Percentiles rank a stretch among this genome's conserved stretches.
Conservation (phyloP, 2,113 vertebrate genomes). For the Colistium nudipinnis region DNA sequence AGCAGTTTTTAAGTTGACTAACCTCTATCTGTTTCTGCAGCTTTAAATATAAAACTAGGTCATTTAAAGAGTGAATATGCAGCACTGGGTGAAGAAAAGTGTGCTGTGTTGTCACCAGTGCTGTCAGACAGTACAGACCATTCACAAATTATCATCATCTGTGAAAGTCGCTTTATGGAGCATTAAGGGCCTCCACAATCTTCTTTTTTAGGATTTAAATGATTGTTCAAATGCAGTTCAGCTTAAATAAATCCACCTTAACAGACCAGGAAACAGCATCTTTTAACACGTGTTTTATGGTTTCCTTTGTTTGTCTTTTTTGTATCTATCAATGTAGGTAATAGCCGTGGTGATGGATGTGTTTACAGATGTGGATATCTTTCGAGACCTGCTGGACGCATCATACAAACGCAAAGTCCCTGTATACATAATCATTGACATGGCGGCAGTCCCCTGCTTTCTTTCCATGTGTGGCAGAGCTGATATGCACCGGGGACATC, state of each 20-base stretch:
- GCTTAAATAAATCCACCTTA: constrained; percentile 30
- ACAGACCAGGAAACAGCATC: constrained; percentile 53
- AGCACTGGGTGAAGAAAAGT: constrained; percentile 15
- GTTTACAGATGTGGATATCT: constrained; percentile 97
- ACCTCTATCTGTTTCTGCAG: background rate
- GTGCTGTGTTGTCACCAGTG: background rate
- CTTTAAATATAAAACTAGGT: constrained; percentile 1
- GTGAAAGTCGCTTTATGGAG: constrained; percentile 19
- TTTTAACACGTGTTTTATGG: constrained; percentile 41
- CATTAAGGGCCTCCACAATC: background rate
- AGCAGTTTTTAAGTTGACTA: no score
- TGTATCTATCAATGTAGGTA: constrained; percentile 80
- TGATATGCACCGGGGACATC: constrained; percentile 93
- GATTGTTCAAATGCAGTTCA: background rate
- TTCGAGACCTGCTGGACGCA: constrained; percentile 92
- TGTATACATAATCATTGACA: constrained; percentile 94
- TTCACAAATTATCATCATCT: constrained; percentile 41
- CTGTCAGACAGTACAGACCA: background rate
- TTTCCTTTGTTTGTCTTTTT: constrained; percentile 37
- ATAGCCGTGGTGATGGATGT: constrained; percentile 96
- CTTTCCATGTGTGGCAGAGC: constrained; percentile 94
- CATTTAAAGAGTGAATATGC: constrained; percentile 9
- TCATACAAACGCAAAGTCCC: constrained; percentile 91
- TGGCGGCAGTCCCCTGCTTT: constrained; percentile 87
- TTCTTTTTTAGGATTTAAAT: background rate